Evolutionary conservation across 2,797 vertebrate genomes (phyloP), one percentile per base, ranked within the genome.

Genomic region (Danio kyathit): DNA sequence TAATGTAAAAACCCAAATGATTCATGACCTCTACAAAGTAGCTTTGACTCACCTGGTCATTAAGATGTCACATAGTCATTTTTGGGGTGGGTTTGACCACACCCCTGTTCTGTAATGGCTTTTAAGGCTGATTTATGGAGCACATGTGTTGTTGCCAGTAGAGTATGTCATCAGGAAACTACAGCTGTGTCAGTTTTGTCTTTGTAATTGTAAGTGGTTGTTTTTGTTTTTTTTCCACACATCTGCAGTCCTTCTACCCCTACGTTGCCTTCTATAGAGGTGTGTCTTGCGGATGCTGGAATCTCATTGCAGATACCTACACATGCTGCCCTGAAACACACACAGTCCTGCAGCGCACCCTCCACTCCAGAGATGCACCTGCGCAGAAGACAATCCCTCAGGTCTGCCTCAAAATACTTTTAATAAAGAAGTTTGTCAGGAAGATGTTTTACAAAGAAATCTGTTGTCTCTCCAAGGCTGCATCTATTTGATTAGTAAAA

Each of bases 331-430:
- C 86, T 93, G 74, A 90, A 90, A 82, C 84, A 87, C 79, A 83
- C 88, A 57, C 92, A 93, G 83, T 93, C 94, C 0, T 93, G 69
- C 86, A 96, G 95, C 44, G 92, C 91, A 2, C 95, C 96, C 0
- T 92, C 95, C 57, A 96, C 95, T 4, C 95, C 96, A 0, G 95
- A 96, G 87, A 90, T 95, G 88, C 93, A 91, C 43, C 90, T 94
- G 7, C 94, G 94, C 78, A 89, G 95, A 46, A 93, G 94, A 12
- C 93, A 93, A 9, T 94, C 95, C 0, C 93, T 96, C 85, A 95
- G 95, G 96, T 97, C 77, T 17, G 71, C 57, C 29, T 29, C 3
- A 29, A 29, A 29, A 29, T 29, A 3, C 48, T 6, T 44, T 48
- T 29, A 29, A 29, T 29, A 29, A 29, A 29, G 29, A 29, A 29